These are phyloP conservation scores for Leptopterna dolabrata DNA, from an alignment of 2,888 invertebrate genomes.

Conservation along the genomic window DNA sequence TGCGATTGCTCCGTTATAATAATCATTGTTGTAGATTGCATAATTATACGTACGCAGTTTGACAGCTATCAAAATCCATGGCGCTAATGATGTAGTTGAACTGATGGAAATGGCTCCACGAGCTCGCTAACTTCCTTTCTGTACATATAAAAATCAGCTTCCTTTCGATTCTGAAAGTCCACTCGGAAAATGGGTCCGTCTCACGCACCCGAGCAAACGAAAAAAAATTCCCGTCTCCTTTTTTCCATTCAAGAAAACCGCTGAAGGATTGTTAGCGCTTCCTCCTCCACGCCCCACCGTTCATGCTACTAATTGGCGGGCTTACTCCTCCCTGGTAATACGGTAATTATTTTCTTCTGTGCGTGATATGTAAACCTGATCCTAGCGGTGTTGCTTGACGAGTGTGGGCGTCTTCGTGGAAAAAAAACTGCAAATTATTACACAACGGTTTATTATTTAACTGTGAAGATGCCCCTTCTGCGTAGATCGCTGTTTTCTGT, in stretches of 20 bases:
- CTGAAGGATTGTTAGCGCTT: not conserved
- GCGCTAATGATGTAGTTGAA: not conserved
- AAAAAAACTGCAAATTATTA: too few species aligned
- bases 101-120: too few species aligned
- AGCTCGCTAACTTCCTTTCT: not conserved
- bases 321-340: not conserved
- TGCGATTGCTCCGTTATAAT: not conserved
- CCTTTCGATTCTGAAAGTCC: not conserved
- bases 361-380: not conserved
- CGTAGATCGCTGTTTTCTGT: too few species aligned
- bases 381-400: not conserved
- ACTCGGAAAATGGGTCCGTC: not conserved
- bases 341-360: not conserved
- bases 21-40: not conserved
- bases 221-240: not conserved
- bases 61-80: not conserved
- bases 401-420: not conserved
- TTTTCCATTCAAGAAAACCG: not conserved
- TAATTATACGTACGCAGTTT: not conserved
- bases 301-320: constrained; percentile 6
- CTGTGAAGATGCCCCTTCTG: too few species aligned
- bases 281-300: not conserved
- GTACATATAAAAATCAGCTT: not conserved
- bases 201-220: not conserved
- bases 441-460: too few species aligned